Percentiles rank a stretch among this genome's conserved stretches.
Conservation (phyloP, 2,113 vertebrate species). For the Sturnus vulgaris region DNA sequence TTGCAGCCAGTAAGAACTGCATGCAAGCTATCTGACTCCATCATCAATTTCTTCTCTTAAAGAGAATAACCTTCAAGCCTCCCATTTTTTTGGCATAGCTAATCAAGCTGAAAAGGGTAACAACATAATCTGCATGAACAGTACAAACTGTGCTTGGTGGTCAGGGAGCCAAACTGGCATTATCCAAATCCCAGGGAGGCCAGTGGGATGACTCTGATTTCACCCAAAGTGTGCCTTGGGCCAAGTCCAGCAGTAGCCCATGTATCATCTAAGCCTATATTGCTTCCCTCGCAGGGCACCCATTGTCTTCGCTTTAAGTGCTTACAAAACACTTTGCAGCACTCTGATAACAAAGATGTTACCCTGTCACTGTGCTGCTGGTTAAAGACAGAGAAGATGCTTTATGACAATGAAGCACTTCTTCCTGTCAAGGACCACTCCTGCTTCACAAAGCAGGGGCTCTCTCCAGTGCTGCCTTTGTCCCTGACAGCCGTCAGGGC, state of each 20-base stretch:
- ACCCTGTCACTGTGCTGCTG: not conserved
- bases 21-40: not conserved
- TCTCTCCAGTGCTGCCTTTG: not conserved
- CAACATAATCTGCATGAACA: not conserved
- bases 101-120: not conserved
- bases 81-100: not conserved
- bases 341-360: not conserved
- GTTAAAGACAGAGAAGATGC: not conserved
- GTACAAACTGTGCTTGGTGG: conserved; percentile 6
- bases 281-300: not conserved
- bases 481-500: not conserved
- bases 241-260: not conserved
- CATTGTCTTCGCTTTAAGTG: not conserved
- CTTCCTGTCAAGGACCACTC: not conserved
- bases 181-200: not conserved
- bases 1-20: not conserved
- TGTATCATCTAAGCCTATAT: not conserved
- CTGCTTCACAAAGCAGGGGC: not conserved
- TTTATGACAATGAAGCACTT: not conserved
- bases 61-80: not conserved
- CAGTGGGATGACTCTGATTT: not conserved
- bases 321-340: not conserved
- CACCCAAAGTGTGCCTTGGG: not conserved
- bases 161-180: not conserved
- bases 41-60: not conserved